Percentiles rank a stretch among this genome's conserved stretches.
Conservation (phyloP, 1,140 invertebrate species). For the Drosophila littoralis region DNA sequence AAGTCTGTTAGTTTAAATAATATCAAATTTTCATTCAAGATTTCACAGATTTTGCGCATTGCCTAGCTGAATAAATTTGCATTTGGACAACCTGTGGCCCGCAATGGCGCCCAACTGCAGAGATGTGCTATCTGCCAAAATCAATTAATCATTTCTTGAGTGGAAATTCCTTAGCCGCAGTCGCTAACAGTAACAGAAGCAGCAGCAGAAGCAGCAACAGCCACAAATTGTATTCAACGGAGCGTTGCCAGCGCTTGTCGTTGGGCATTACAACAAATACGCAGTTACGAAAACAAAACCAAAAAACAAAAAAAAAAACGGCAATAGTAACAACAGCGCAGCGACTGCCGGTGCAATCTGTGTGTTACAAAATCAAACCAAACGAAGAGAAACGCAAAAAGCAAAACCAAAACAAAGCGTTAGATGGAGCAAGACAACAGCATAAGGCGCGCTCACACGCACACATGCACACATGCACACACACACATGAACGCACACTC, state of each 20-base stretch:
- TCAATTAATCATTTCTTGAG: conserved; percentile 80
- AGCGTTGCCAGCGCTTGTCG: conserved; percentile 58
- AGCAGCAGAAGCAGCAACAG: conserved; percentile 23
- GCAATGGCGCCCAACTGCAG: conserved; percentile 62
- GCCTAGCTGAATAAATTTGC: not conserved
- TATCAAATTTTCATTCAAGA: not conserved
- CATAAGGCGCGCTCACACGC: conserved; percentile 36
- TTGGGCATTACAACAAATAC: conserved; percentile 72
- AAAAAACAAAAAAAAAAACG: not conserved
- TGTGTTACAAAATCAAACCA: conserved; percentile 70
- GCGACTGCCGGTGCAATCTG: conserved; percentile 54
- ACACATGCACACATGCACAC: conserved; percentile 40
- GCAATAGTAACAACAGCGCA: conserved; percentile 13
- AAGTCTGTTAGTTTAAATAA: not conserved
- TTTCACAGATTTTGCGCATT: not conserved
- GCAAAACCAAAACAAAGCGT: conserved; percentile 79
- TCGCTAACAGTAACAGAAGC: not conserved
- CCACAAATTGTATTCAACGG: conserved; percentile 54
- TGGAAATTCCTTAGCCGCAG: conserved; percentile 64
- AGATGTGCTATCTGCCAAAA: conserved; percentile 75
- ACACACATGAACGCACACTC: conserved; percentile 25
- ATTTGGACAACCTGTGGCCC: conserved; percentile 31
- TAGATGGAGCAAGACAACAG: conserved; percentile 60
- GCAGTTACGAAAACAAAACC: conserved; percentile 69
- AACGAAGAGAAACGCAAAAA: conserved; percentile 66